Conservation (phyloP, 2,888 invertebrate species). For the Machimus atricapillus region DNA sequence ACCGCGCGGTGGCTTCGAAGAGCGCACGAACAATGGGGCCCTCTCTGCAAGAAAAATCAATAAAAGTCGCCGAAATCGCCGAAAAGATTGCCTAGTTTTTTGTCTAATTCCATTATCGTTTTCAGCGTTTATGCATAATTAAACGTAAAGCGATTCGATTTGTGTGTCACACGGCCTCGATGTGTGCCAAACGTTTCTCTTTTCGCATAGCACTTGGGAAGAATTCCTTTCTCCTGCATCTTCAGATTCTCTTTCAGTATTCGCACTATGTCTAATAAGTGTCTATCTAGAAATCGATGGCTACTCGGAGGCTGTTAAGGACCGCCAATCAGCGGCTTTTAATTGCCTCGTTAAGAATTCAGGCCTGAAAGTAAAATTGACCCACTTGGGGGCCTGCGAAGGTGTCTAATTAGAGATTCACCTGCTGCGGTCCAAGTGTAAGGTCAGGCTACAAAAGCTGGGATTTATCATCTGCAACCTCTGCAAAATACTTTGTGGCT, state of each 20-base stretch:
- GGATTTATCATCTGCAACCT: not conserved
- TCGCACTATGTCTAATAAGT: not conserved
- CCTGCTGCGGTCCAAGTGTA: not conserved
- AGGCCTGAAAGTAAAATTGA: not conserved
- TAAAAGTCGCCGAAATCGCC: not conserved
- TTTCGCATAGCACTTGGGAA: not conserved
- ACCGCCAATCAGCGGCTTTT: not conserved
- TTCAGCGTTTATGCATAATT: not conserved
- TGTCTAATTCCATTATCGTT: not conserved
- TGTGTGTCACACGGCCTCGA: not conserved
- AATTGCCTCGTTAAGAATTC: not conserved
- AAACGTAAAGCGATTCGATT: not conserved
- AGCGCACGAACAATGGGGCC: not conserved
- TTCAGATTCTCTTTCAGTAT: not conserved
- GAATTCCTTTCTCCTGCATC: not conserved
- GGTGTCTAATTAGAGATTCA: not conserved
- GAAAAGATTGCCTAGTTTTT: not conserved
- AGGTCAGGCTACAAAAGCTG: not conserved
- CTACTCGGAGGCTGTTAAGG: not conserved
- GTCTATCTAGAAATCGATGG: not conserved
- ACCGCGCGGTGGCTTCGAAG: not conserved
- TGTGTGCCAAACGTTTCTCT: not conserved
- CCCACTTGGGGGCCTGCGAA: not conserved
- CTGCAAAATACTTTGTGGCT: not conserved
- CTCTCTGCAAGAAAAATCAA: not conserved